Evolutionary conservation across 2,888 invertebrate species (phyloP), one percentile per base, ranked within the genome.

Genomic region (Deilephila porcellus): DNA sequence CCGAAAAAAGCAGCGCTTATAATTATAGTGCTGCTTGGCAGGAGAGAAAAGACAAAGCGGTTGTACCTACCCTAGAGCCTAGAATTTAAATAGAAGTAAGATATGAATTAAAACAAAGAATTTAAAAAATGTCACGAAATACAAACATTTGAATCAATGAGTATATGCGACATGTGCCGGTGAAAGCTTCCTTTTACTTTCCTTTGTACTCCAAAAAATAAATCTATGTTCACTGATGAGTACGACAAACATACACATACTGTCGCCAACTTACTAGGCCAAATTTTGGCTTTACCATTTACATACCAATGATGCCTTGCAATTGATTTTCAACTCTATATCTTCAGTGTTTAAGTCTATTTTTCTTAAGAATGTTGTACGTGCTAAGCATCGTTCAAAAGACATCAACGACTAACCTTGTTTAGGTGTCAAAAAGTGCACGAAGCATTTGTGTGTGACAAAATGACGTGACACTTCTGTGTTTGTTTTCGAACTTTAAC

Each of bases 381-480:
- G 19, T 56, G 19, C 32, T 34, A 37, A 20, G 37, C 20, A 59
- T 76, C 75, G 77, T 80, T 78, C 79, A 82, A 81, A 81, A 83
- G 81, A 80, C 82, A 80, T 79, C 78, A 79, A 79, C 80, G 79
- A 67, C 80, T 81, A 81, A 79, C 81, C 83, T 76, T 81, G 80
- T 81, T 81, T 74, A 72, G 32, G 72, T 63, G 56, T 63, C 72
- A 72, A 53, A 63, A 20, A 53, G 56, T 64, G 53, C 32, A 72
- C 63, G 29, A 14, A 25, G 32, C 32, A 71, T 45, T 3, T 52
- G 17, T 62, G 32, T 52, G 6, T 20, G 62, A 52, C 32, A 45
- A 64, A 20, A 37, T 64, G 45, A 64, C 64, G 45, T 20, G 64
- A 45, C 63, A n/a, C 0, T 52, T n/a, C 17, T 52, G 67, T 67